phyloP scores from a whole-genome alignment of 1,140 invertebrate species.

The Drosophila sucinea region DNA sequence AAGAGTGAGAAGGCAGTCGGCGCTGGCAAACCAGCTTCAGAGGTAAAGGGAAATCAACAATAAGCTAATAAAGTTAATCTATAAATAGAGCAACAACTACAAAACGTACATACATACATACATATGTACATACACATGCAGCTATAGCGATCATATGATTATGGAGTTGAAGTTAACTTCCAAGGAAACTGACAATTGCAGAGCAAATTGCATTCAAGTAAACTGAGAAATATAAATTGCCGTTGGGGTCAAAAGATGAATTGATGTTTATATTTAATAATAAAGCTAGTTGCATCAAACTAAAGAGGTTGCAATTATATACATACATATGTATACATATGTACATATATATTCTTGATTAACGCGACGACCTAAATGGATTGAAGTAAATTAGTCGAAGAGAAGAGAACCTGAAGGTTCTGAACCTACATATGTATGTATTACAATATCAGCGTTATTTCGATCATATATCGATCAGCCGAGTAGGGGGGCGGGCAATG shows the following conservation, averaged over 20 bases:
- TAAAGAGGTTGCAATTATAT: no score
- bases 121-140: background rate
- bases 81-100: slow-evolving; percentile 35
- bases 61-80: slow-evolving; percentile 35
- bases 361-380: background rate
- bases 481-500: no score
- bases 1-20: background rate
- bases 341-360: background rate
- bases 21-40: background rate
- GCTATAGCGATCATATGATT: background rate
- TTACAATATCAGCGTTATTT: background rate
- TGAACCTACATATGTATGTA: no score
- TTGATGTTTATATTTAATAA: no score
- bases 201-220: background rate
- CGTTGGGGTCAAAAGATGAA: no score
- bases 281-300: no score
- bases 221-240: no score
- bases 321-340: background rate
- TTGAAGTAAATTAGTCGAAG: background rate
- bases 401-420: slow-evolving; percentile 27
- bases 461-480: no score
- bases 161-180: background rate
- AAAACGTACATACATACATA: background rate
- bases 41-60: slow-evolving; percentile 10
- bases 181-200: background rate